Evolutionary conservation across 2,888 invertebrate genomes (phyloP), one percentile per base, ranked within the genome.

Genomic region (Ceramica pisi): DNA sequence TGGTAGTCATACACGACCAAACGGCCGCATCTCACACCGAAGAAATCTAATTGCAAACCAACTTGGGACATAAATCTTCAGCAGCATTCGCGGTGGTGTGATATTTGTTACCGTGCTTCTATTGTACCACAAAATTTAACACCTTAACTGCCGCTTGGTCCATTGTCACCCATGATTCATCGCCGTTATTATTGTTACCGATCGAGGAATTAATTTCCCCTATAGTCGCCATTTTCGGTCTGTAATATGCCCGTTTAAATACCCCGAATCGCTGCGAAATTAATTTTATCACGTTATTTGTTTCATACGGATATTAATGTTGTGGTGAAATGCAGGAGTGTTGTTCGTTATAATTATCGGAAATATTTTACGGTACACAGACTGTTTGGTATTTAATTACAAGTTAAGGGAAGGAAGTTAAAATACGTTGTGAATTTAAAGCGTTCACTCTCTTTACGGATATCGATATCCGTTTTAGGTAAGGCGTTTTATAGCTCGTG

Each of bases 111-210:
- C 85, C 82, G 86, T 84, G 83, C 86, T 75, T 81, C 90, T 87
- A 92, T 93, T 93, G 92, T 93, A 81, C 82, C 84, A 81, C 85
- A 80, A 88, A 93, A 94, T 94, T 93, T 92, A 94, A 93, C 94
- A 94, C 94, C 94, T 94, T 92, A 86, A 87, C 87, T 85, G 91
- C 82, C 88, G 87, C 82, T 88, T 82, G 88, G 79, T 60, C 90
- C 86, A 90, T 95, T 95, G 94, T 95, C 84, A 84, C 83, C 78
- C 83, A 91, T 96, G 95, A 95, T 94, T 94, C 93, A 96, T 94
- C 75, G 88, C 90, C 87, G 88, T 90, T 90, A 91, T 94, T 94
- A 94, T 94, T 93, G 93, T 93, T 89, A 89, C 92, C 92, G 91
- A 94, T 94, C 90, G 88, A 83, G 86, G 91, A 92, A 95, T 95